phyloP scores from a whole-genome alignment of 2,797 vertebrate species.

The Pipistrellus nathusii region DNA sequence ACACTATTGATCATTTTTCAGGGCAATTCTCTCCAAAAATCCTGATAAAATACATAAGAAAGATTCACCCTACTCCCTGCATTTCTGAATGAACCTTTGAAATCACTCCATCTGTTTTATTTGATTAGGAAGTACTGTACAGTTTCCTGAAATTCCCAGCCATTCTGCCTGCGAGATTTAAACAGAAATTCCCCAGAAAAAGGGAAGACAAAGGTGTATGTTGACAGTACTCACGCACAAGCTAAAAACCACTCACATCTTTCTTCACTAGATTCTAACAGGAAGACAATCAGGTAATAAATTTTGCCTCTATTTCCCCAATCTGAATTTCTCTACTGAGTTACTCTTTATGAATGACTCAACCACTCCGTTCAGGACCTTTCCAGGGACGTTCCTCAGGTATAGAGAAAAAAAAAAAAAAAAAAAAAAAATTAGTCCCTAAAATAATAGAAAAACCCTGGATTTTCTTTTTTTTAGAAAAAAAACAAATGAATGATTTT shows the following conservation, averaged over 20 bases:
- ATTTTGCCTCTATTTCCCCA: neutral
- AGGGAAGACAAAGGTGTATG: neutral
- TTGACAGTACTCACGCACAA: neutral
- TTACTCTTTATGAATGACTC: slow-evolving; percentile 49
- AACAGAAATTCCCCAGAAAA: slow-evolving; percentile 21
- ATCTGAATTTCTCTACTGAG: slow-evolving; percentile 3
- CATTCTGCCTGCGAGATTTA: neutral
- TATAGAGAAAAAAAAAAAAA: neutral
- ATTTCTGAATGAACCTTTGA: slow-evolving; percentile 10
- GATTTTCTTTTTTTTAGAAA: neutral
- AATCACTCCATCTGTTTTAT: slow-evolving; percentile 1
- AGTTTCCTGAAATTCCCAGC: slow-evolving; percentile 36
- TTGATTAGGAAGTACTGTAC: neutral
- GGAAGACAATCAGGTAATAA: neutral
- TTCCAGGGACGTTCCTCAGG: neutral
- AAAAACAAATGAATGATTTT: neutral
- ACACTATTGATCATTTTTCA: slow-evolving; percentile 28
- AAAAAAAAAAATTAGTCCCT: neutral
- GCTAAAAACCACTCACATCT: neutral
- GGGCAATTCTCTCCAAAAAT: neutral
- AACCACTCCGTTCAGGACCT: neutral
- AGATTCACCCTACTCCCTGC: neutral
- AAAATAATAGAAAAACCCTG: neutral
- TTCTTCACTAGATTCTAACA: neutral
- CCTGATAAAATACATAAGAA: slow-evolving; percentile 3